Evolutionary conservation across 2,113 vertebrate species (phyloP), one percentile per base, ranked within the genome.

Genomic region (Physeter macrocephalus): DNA sequence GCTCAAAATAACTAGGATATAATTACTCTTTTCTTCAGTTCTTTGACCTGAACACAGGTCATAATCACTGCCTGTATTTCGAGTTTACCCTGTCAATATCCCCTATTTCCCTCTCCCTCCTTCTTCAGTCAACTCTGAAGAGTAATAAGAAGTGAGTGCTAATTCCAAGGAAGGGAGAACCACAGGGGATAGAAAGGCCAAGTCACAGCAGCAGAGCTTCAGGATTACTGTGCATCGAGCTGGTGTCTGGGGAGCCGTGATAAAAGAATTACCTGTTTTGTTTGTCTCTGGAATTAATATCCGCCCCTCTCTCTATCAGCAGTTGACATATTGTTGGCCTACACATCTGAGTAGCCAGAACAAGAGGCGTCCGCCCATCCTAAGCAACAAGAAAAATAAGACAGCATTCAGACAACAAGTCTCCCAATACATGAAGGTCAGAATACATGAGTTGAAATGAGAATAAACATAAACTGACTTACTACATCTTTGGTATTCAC

Each of bases 281-380:
- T 95, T 99, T 99, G 99, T 99, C 99, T 93, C 99, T 98, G 96
- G 98, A 97, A 71, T 99, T 98, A 81, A 99, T 98, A 20, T 99
- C 99, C 0, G 99, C 99, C 12, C 99, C 99, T 82, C 99, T 98
- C 59, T 99, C 99, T 23, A 99, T 97, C 81, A 99, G 99, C 95
- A 99, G 98, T 97, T 99, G 99, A 96, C 99, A 99, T 25, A 99
- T 98, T 0, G 96, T 87, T 25, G 99, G 99, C 95, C 99, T 99
- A 90, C 99, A 99, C 99, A 99, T 99, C 98, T 99, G 99, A 57
- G 99, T 99, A 95, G 99, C 99, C 97, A 99, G 98, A 94, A 99
- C 99, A 83, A 99, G 98, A 0, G 99, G 99, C 0, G 99, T 99
- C 98, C 99, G 99, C 52, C 99, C 99, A 1, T 99, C 99, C 99